A percentile compares a stretch with the other conserved stretches of the same genome.
phyloP scores from a whole-genome alignment of 2,113 vertebrate genomes.

The Zingel zingel region DNA sequence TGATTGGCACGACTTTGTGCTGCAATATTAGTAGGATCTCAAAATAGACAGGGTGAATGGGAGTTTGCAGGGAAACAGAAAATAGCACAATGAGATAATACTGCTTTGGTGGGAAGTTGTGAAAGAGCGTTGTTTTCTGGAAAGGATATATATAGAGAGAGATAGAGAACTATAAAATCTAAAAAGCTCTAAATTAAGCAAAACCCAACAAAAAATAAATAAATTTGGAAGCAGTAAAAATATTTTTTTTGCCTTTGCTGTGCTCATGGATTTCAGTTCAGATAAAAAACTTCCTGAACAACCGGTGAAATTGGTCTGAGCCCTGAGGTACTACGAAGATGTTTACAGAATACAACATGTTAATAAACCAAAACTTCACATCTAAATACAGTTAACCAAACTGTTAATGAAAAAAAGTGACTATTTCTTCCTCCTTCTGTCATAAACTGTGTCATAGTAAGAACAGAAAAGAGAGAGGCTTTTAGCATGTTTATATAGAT shows the following conservation, averaged over 20 bases:
- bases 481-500: constrained; percentile 34
- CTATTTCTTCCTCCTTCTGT: constrained; percentile 15
- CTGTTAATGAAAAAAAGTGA: not conserved
- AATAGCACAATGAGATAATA: constrained; percentile 49
- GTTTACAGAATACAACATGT: constrained; percentile 48
- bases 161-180: constrained; percentile 19
- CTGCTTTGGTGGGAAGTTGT: constrained; percentile 40
- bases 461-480: constrained; percentile 19
- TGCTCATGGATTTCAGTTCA: constrained; percentile 37
- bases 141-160: constrained; percentile 7
- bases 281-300: constrained; percentile 57
- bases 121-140: constrained; percentile 30
- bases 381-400: constrained; percentile 32
- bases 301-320: constrained; percentile 9
- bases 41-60: constrained; percentile 60
- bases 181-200: constrained; percentile 47
- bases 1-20: constrained; percentile 47
- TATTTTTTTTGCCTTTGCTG: constrained; percentile 30
- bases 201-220: constrained; percentile 48
- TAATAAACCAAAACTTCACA: constrained; percentile 44
- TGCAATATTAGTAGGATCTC: constrained; percentile 58
- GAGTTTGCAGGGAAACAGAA: constrained; percentile 52
- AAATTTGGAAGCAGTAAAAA: constrained; percentile 58
- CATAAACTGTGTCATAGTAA: constrained; percentile 37
- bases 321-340: constrained; percentile 35